These are phyloP conservation scores for Notoglanidium macrostoma DNA, from an alignment of 2,797 vertebrate genomes.

Conservation along the genomic window DNA sequence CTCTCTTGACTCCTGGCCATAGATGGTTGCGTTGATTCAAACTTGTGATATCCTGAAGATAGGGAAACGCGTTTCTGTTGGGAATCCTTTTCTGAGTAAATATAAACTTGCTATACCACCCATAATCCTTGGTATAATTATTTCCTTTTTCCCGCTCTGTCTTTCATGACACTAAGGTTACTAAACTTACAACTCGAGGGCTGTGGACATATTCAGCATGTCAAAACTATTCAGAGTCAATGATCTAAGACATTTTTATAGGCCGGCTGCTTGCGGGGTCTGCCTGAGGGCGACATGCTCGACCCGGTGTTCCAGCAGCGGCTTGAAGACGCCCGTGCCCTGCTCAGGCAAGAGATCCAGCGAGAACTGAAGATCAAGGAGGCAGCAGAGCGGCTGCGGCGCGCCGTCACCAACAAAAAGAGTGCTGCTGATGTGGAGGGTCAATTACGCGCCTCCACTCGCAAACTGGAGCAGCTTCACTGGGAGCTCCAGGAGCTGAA, in stretches of 20 bases:
- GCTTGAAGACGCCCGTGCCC: conserved; percentile 81
- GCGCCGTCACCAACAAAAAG: conserved; percentile 85
- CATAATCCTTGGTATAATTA: neutral
- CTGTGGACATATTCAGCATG: neutral
- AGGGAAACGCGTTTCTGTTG: neutral
- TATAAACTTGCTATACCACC: neutral
- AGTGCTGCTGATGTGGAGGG: conserved; percentile 86
- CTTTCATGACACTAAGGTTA: neutral
- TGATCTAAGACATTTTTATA: conserved; percentile 45
- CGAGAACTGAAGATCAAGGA: conserved; percentile 95
- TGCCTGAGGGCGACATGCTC: conserved; percentile 76
- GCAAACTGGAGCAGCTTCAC: conserved; percentile 87
- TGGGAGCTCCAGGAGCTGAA: conserved; percentile 87
- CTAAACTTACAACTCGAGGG: neutral
- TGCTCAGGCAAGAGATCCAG: conserved; percentile 87
- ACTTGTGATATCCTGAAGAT: neutral
- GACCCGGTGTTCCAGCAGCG: conserved; percentile 84
- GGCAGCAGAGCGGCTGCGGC: conserved; percentile 86
- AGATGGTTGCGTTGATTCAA: neutral
- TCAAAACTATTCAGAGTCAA: neutral
- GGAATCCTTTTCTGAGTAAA: neutral
- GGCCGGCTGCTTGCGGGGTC: conserved; percentile 69
- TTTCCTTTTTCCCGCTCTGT: neutral
- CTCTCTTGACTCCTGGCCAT: neutral
- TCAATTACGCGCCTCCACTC: conserved; percentile 83